Base-by-base conservation (phyloP, 2,113 vertebrate species). In the Seriola rivoliana region DNA sequence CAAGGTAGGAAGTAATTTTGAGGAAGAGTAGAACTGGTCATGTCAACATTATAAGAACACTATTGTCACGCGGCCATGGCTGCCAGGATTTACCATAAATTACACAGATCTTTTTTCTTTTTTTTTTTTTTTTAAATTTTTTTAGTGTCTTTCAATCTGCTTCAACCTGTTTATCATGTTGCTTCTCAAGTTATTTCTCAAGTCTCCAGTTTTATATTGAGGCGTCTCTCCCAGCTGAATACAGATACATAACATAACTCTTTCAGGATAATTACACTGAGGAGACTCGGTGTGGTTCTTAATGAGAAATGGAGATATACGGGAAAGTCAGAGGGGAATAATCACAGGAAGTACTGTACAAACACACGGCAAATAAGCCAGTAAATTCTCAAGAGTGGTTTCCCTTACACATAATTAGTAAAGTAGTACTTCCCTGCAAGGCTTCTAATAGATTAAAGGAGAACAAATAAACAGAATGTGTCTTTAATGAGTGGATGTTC, bases 351-450 rank as follows among this genome's bases (percentile, higher is more conserved):
- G 60, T 44, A 76, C 78, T 54, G 34, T 52, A 54, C 36, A 67
- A 80, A 84, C 77, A 78, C 21, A 19, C 5, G 54, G 25, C 44
- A 83, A 48, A 21, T 44, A 42, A 74, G 38, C 25, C 55, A 54
- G 52, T 59, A 70, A 78, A 82, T 62, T 67, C 80, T 25, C 83
- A 54, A 36, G 59, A 76, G 38, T 54, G 46, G 38, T 42, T 81
- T 80, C 50, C 21, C 25, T 80, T 36, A 8, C 4, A 19, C 69
- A 82, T 90, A 90, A 90, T 91, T 85, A 85, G 48, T 23, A 23
- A 23, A 23, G 23, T 29, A 52, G 44, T 7, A 71, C 48, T 60
- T 85, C 66, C 71, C 78, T 58, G 25, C 29, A 40, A 82, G 71
- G 68, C 68, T 48, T 52, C 34, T 76, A 36, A 1, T 38, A n/a